phyloP scores from a whole-genome alignment of 1,140 invertebrate species.

The Bombus confusus region DNA sequence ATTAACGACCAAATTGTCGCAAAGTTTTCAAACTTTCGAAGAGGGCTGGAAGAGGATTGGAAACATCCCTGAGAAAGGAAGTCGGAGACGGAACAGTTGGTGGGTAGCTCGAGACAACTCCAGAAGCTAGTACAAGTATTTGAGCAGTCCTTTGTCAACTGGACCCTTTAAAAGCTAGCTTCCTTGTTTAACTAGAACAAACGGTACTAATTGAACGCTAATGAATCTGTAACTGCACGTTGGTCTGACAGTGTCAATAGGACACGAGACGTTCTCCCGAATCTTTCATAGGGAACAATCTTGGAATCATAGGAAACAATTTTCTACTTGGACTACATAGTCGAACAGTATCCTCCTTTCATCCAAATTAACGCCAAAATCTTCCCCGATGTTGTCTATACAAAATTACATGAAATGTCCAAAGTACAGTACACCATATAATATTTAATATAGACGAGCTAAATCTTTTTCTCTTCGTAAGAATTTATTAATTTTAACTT shows the following conservation, averaged over 20 bases:
- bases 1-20: conserved; percentile 16
- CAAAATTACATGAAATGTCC: no score
- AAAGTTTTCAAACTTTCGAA: background rate
- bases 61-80: background rate
- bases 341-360: background rate
- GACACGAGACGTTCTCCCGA: background rate
- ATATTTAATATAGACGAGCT: no score
- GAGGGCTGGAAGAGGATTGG: background rate
- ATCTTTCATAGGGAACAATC: background rate
- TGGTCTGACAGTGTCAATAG: conserved; percentile 32
- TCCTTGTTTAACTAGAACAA: conserved; percentile 75
- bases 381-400: no score
- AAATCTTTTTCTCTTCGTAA: no score
- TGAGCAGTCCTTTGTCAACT: conserved; percentile 76
- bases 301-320: no score
- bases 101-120: conserved; percentile 34
- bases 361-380: background rate
- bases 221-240: conserved; percentile 71
- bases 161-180: conserved; percentile 65
- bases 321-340: background rate
- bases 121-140: conserved; percentile 63
- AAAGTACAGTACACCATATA: no score
- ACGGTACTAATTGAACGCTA: conserved; percentile 81
- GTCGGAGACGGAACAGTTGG: background rate
- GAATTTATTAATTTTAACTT: no score